Percentiles rank a stretch among this genome's conserved stretches.
These are phyloP conservation scores for Diarsia rubi DNA, from an alignment of 2,888 invertebrate genomes.

Conservation along the genomic window DNA sequence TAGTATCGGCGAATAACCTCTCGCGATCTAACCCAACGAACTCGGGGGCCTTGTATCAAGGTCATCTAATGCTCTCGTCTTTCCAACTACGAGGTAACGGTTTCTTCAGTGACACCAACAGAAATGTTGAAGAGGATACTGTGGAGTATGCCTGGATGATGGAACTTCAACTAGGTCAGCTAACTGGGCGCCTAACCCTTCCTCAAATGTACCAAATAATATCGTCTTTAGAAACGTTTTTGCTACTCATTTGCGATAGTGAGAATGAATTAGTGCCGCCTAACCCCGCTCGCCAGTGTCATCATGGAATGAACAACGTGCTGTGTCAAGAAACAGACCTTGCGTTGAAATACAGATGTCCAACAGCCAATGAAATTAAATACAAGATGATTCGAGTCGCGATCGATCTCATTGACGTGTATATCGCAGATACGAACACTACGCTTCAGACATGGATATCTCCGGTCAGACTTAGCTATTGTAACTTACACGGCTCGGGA, in stretches of 20 bases:
- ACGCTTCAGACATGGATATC: constrained; percentile 97
- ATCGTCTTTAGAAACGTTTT: constrained; percentile 96
- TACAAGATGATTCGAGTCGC: constrained; percentile 98
- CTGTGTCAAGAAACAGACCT: constrained; percentile 93
- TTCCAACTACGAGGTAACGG: constrained; percentile 98
- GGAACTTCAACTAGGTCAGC: constrained; percentile 97
- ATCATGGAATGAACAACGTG: constrained; percentile 94
- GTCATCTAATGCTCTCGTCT: constrained; percentile 96
- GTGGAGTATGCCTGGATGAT: constrained; percentile 99
- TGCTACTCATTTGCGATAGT: constrained; percentile 95
- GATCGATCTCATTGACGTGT: constrained; percentile 97
- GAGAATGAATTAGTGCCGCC: constrained; percentile 98
- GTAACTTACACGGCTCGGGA: constrained; percentile 98
- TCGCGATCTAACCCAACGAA: constrained; percentile 91
- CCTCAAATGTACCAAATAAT: constrained; percentile 97
- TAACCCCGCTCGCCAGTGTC: constrained; percentile 94
- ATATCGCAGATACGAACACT: constrained; percentile 97
- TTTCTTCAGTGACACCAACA: constrained; percentile 98
- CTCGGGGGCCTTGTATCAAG: constrained; percentile 93
- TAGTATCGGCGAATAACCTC: constrained; percentile 94
- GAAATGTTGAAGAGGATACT: constrained; percentile 97
- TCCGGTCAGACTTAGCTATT: constrained; percentile 96
- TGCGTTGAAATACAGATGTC: constrained; percentile 94
- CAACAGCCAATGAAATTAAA: constrained; percentile 96
- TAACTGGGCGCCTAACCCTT: constrained; percentile 97